phyloP scores from a whole-genome alignment of 1,140 invertebrate species.

The Steinernema feltiae region DNA sequence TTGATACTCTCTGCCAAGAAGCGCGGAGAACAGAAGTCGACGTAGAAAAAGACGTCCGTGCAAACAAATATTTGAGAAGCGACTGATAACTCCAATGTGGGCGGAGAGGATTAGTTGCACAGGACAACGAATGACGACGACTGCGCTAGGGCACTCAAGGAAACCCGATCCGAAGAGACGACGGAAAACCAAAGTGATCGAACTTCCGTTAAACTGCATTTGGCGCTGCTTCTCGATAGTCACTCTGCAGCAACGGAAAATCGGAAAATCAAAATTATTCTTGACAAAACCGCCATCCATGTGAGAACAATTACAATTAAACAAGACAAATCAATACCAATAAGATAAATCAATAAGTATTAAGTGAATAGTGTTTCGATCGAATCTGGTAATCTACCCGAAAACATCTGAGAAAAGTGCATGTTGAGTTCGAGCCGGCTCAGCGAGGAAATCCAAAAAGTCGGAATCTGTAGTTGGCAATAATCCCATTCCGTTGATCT shows the following conservation, averaged over 20 bases:
- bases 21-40: not conserved
- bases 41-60: not conserved
- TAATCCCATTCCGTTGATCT: slow-evolving; percentile 95
- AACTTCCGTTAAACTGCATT: too few relatives aligned
- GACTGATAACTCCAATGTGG: not conserved
- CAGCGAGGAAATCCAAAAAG: slow-evolving; percentile 85
- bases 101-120: not conserved
- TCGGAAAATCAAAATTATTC: not conserved
- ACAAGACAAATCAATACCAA: not conserved
- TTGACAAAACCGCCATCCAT: not conserved
- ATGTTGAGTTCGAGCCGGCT: slow-evolving; percentile 12
- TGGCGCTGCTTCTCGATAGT: too few relatives aligned
- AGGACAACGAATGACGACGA: not conserved
- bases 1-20: not conserved
- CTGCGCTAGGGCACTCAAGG: too few relatives aligned
- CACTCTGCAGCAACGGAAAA: too few relatives aligned
- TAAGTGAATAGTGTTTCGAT: too few relatives aligned
- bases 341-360: too few relatives aligned
- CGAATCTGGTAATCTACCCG: not conserved
- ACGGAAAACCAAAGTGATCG: not conserved
- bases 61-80: not conserved
- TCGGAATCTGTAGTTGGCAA: slow-evolving; percentile 93
- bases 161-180: not conserved
- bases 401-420: not conserved
- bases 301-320: not conserved